A percentile compares a stretch with the other conserved stretches of the same genome.
phyloP scores from a whole-genome alignment of 2,797 vertebrate genomes.

The Eulemur coronatus region DNA sequence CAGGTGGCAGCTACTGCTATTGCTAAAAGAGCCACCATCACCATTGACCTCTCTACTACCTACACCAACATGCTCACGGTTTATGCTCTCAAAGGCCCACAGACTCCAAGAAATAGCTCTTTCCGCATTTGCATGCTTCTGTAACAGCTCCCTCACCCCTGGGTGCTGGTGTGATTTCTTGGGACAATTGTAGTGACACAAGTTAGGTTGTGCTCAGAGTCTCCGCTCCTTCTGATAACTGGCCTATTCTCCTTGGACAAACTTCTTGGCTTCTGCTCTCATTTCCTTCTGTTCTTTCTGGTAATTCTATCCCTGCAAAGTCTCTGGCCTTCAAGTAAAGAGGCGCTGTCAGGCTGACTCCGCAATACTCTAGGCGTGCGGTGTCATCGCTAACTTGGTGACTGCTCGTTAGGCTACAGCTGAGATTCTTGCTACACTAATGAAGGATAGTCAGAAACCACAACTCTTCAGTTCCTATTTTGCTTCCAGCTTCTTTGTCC shows the following conservation, averaged over 20 bases:
- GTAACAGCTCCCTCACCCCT: neutral
- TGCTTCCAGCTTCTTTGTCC: neutral
- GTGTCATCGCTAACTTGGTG: neutral
- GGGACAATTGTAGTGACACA: neutral
- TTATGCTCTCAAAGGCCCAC: neutral
- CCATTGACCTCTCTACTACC: neutral
- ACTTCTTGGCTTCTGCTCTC: neutral
- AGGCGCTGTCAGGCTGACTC: neutral
- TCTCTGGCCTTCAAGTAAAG: neutral
- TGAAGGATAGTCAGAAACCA: neutral
- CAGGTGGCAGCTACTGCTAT: neutral
- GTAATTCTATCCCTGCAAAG: constrained; percentile 9
- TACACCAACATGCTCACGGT: neutral
- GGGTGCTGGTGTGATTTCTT: neutral
- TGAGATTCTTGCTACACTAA: neutral
- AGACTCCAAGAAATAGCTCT: neutral
- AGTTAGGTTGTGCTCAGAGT: neutral
- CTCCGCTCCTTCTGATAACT: neutral
- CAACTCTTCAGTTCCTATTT: neutral
- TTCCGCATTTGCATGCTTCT: neutral
- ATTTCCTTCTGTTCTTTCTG: neutral
- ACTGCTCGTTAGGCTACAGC: neutral
- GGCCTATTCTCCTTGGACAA: neutral
- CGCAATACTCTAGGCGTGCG: neutral
- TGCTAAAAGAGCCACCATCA: neutral